Evolutionary conservation across 2,797 vertebrate genomes (phyloP), one percentile per base, ranked within the genome.

Genomic region (Halcyon leucocephala): DNA sequence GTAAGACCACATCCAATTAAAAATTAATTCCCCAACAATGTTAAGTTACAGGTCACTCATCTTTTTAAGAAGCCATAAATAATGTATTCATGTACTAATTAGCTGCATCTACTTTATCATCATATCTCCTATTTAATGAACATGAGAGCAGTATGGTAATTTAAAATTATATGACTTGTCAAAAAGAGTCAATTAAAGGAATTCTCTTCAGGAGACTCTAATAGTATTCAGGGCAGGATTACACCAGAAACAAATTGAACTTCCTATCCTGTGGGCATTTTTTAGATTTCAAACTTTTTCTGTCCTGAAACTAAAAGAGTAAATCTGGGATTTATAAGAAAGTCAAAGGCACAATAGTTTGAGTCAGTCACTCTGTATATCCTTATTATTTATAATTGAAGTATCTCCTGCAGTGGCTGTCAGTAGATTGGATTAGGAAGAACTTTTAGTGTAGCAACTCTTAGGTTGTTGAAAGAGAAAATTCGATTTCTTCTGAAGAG

Each of bases 11-110:
- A 91, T 93, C 88, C 79, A 97, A 97, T 98, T 98, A 98, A 97
- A 97, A 97, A 94, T 82, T 92, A 96, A 97, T 95, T 96, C 39
- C 89, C 65, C 61, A 77, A 82, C 66, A 92, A 77, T 94, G 93
- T 95, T 97, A 97, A 94, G 85, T 90, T 95, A 93, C 93, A 92
- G 91, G 70, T 95, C 95, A 95, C 82, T 94, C 92, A 49, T 95
- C 80, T 95, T 90, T 95, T 90, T 90, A 91, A 85, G 37, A 72
- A 96, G 37, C 16, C 54, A 92, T 97, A 97, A 97, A 97, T 97
- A 96, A 97, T 97, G 51, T 78, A 97, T 97, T 94, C 87, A 54
- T 93, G 93, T 95, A 71, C 86, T 97, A 98, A 98, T 98, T 97
- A 97, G 77, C 66, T 95, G 72, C 16, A 67, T 93, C 78, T 89